Evolutionary conservation across 2,888 invertebrate genomes (phyloP).

Genomic region (Endotricha flammealis): DNA sequence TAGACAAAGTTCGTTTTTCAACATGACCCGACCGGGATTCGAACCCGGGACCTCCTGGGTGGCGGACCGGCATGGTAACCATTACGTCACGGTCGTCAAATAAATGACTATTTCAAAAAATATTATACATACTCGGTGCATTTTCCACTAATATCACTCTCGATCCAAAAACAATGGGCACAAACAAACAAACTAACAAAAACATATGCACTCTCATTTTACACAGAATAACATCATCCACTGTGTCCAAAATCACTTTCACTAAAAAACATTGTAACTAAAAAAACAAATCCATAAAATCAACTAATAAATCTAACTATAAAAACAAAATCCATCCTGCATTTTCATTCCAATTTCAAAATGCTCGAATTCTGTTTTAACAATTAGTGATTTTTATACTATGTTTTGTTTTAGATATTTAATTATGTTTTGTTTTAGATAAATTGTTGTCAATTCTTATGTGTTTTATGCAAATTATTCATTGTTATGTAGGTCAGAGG

Average conservation of each 20-base stretch:
- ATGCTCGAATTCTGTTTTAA: too few species aligned
- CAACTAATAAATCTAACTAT: too few species aligned
- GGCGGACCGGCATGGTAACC: too few species aligned
- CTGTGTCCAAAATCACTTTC: slow-evolving; percentile 26
- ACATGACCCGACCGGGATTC: too few species aligned
- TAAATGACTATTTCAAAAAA: too few species aligned
- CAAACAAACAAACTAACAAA: slow-evolving; percentile 43
- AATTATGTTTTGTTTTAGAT: background rate
- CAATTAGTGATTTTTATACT: too few species aligned
- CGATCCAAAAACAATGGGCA: slow-evolving; percentile 42
- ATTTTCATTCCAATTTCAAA: background rate
- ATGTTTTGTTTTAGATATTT: background rate
- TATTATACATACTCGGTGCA: slow-evolving; percentile 60
- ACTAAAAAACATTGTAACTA: slow-evolving; percentile 14
- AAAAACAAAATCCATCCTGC: too few species aligned
- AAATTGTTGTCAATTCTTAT: slow-evolving; percentile 2
- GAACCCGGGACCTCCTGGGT: too few species aligned
- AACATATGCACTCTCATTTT: slow-evolving; percentile 58
- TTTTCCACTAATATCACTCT: slow-evolving; percentile 69
- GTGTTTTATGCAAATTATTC: slow-evolving; percentile 14
- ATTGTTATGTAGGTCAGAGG: slow-evolving; percentile 45
- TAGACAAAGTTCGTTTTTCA: too few species aligned
- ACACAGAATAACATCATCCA: slow-evolving; percentile 44
- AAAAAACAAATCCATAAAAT: background rate
- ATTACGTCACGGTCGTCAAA: too few species aligned